These are phyloP conservation scores for Sebastes dallii DNA, from an alignment of 2,797 vertebrate species.

Conservation along the genomic window DNA sequence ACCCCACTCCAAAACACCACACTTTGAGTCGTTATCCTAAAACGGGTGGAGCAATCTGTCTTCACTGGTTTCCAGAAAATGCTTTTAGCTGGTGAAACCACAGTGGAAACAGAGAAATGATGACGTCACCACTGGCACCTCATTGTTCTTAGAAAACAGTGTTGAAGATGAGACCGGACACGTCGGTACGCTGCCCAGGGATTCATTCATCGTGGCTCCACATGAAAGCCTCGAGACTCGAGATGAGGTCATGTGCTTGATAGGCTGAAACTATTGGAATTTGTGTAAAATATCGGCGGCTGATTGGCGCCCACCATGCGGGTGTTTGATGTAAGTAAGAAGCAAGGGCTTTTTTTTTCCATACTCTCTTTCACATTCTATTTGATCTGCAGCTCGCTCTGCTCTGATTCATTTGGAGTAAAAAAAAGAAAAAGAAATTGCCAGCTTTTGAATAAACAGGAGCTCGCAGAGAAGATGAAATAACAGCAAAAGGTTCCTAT, in stretches of 20 bases:
- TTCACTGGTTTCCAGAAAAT: neutral
- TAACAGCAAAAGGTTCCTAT: constrained; percentile 12
- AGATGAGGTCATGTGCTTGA: constrained; percentile 4
- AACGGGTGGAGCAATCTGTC: neutral
- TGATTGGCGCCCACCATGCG: constrained; percentile 49
- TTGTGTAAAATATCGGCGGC: constrained; percentile 31
- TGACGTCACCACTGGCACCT: neutral
- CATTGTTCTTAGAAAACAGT: neutral
- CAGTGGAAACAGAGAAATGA: neutral
- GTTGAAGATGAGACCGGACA: neutral
- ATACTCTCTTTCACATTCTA: constrained; percentile 42
- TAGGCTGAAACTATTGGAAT: constrained; percentile 19
- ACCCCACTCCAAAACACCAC: no score
- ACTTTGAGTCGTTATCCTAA: neutral
- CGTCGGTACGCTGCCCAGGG: neutral
- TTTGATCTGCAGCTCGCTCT: constrained; percentile 49
- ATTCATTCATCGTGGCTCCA: neutral
- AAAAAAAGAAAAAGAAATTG: constrained; percentile 26
- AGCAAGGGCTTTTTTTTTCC: neutral
- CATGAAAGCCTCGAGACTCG: neutral
- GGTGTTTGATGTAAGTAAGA: constrained; percentile 50
- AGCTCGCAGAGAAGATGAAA: constrained; percentile 31
- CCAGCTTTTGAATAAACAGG: constrained; percentile 51
- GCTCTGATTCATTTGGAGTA: constrained; percentile 41
- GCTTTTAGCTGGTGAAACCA: neutral